phyloP scores from a whole-genome alignment of 2,888 invertebrate genomes.

The Sylvicola fuscatus region DNA sequence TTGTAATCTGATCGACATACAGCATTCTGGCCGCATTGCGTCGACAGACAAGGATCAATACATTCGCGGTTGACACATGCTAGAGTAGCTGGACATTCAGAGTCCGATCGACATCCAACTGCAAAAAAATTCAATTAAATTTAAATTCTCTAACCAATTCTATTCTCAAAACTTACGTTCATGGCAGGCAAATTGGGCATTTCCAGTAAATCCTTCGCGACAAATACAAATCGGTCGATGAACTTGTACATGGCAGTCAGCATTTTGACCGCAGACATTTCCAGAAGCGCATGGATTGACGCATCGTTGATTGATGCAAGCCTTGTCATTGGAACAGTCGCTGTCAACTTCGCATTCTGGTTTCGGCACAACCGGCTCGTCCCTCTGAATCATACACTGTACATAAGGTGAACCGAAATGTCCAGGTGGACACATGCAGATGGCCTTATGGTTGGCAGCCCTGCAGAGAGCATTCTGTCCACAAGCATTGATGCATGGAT shows the following conservation, averaged over 20 bases:
- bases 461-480: slow-evolving; percentile 67
- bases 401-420: slow-evolving; percentile 61
- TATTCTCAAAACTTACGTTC: slow-evolving; percentile 38
- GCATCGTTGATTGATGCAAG: slow-evolving; percentile 58
- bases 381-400: slow-evolving; percentile 36
- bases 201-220: slow-evolving; percentile 62
- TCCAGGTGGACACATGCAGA: slow-evolving; percentile 63
- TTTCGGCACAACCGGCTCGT: slow-evolving; percentile 29
- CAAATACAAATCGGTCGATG: slow-evolving; percentile 71
- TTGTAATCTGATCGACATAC: slow-evolving; percentile 52
- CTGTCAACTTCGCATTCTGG: slow-evolving; percentile 58
- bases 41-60: slow-evolving; percentile 53
- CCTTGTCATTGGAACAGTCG: slow-evolving; percentile 64
- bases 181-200: slow-evolving; percentile 56
- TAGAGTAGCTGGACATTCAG: slow-evolving; percentile 62
- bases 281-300: slow-evolving; percentile 49
- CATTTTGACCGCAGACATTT: slow-evolving; percentile 53
- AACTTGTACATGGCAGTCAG: slow-evolving; percentile 54
- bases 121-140: slow-evolving; percentile 10
- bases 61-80: slow-evolving; percentile 69
- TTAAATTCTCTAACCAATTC: background rate
- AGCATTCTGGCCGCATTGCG: slow-evolving; percentile 65
- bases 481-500: slow-evolving; percentile 66
- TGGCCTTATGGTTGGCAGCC: slow-evolving; percentile 56
- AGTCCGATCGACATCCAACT: slow-evolving; percentile 71